phyloP scores from a whole-genome alignment of 2,888 invertebrate species.

The Acanthosoma haemorrhoidale region DNA sequence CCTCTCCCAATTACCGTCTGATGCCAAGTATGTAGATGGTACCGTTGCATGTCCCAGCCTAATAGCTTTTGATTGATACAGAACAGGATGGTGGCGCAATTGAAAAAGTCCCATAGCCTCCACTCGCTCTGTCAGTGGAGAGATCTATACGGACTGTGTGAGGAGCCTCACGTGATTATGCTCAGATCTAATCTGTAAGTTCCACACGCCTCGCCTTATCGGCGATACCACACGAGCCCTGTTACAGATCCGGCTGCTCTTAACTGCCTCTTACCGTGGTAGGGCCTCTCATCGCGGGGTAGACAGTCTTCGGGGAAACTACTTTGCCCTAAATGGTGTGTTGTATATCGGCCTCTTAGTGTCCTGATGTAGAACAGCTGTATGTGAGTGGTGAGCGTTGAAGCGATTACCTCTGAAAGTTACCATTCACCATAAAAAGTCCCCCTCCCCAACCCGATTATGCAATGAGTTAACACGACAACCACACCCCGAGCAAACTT shows the following conservation, averaged over 20 bases:
- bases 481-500: too few species aligned
- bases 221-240: not conserved
- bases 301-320: not conserved
- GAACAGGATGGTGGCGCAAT: not conserved
- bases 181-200: too few species aligned
- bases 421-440: too few species aligned
- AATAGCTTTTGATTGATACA: conserved; percentile 25
- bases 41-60: conserved; percentile 24
- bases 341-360: too few species aligned
- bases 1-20: conserved; percentile 3
- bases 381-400: too few species aligned
- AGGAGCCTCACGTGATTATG: not conserved
- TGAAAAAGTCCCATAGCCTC: conserved; percentile 24
- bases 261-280: conserved; percentile 1
- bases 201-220: not conserved
- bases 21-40: conserved; percentile 31
- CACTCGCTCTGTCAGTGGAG: too few species aligned
- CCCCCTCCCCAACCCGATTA: too few species aligned
- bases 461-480: too few species aligned
- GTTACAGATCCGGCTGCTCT: not conserved
- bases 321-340: not conserved
- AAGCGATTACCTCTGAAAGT: too few species aligned
- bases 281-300: too few species aligned
- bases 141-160: not conserved
- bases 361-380: too few species aligned